Evolutionary conservation across 2,797 vertebrate genomes (phyloP).

Genomic region (Momotus momota): DNA sequence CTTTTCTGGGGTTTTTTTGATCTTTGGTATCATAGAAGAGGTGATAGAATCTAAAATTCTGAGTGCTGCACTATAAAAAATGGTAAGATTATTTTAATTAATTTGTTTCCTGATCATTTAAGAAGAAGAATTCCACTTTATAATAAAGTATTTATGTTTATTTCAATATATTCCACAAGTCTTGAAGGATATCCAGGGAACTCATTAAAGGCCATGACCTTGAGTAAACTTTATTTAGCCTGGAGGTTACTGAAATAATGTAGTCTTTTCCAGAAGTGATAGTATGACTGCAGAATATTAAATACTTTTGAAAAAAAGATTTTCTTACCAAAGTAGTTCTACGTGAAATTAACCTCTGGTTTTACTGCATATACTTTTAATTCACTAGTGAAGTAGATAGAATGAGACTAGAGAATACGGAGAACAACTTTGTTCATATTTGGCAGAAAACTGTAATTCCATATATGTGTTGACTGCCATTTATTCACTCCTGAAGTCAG

Average conservation of each 20-base stretch:
- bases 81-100: neutral
- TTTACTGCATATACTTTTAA: neutral
- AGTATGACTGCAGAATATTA: neutral
- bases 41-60: neutral
- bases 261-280: neutral
- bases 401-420: neutral
- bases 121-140: neutral
- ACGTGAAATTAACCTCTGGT: neutral
- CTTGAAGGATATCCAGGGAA: neutral
- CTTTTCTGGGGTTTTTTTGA: neutral
- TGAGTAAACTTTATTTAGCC: neutral
- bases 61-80: neutral
- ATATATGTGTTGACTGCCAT: neutral
- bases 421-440: fast-evolving
- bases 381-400: neutral
- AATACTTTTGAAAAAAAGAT: neutral
- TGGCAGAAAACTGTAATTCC: neutral
- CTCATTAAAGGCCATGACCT: neutral
- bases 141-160: neutral
- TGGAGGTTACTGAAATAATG: constrained; percentile 1
- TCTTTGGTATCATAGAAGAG: neutral
- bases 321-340: neutral
- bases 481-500: neutral
- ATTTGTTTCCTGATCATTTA: neutral
- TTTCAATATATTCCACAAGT: neutral